phyloP scores from a whole-genome alignment of 2,797 vertebrate species.

The Enteromius thamalakanensis region DNA sequence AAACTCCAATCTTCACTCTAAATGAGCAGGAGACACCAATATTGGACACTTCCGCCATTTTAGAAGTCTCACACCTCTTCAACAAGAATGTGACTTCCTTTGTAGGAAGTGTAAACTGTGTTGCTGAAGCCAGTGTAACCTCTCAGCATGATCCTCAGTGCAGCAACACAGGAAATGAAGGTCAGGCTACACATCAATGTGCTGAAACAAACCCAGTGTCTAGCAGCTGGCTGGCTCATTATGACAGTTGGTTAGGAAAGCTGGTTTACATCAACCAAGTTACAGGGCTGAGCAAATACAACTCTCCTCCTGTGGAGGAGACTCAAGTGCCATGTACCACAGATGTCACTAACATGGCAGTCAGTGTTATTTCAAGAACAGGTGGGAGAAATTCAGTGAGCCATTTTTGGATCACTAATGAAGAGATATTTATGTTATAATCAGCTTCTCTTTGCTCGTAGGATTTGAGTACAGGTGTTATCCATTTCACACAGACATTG shows the following conservation, averaged over 20 bases:
- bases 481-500: conserved; percentile 89
- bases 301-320: conserved; percentile 72
- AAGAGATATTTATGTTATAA: conserved; percentile 13
- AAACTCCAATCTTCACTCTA: conserved; percentile 11
- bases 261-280: conserved; percentile 87
- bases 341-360: conserved; percentile 88
- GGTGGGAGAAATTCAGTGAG: conserved; percentile 75
- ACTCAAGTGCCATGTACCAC: conserved; percentile 77
- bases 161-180: conserved; percentile 40
- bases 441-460: conserved; percentile 70
- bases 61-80: conserved; percentile 31
- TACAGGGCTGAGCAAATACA: conserved; percentile 91
- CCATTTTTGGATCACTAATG: background rate
- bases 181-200: conserved; percentile 38
- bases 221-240: conserved; percentile 87
- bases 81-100: conserved; percentile 41
- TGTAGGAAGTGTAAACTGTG: conserved; percentile 4
- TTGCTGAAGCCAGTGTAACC: conserved; percentile 41
- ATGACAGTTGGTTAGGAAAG: conserved; percentile 82
- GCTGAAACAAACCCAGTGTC: conserved; percentile 38
- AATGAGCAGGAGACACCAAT: conserved; percentile 25
- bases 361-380: conserved; percentile 83
- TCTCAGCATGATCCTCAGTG: conserved; percentile 39
- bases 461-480: conserved; percentile 91
- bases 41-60: background rate